A percentile compares a stretch with the other conserved stretches of the same genome.
Evolutionary conservation across 1,140 invertebrate genomes (phyloP).

Genomic region (Solenopsis fugax): DNA sequence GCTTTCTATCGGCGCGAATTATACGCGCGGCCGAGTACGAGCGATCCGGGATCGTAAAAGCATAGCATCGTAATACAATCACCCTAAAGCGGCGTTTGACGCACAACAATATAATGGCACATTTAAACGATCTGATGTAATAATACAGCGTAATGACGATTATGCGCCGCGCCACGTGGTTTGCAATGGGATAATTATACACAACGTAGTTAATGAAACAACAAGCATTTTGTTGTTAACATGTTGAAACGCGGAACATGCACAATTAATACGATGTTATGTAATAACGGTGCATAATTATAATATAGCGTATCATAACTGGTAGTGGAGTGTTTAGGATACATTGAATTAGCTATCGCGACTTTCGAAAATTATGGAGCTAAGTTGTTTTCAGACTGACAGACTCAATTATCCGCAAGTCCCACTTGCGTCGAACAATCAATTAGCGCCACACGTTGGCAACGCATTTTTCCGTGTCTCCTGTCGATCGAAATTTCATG

Average conservation of each 20-base stretch:
- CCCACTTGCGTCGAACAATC: conserved; percentile 33
- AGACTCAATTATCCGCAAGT: conserved; percentile 43
- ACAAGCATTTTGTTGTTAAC: conserved; percentile 11
- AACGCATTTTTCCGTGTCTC: conserved; percentile 36
- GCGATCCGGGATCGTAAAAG: conserved; percentile 35
- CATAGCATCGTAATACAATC: conserved; percentile 60
- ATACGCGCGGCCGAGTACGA: not conserved
- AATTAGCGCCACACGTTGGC: conserved; percentile 41
- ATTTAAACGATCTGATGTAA: conserved; percentile 50
- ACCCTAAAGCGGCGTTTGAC: conserved; percentile 42
- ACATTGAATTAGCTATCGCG: conserved; percentile 1
- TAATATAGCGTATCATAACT: not conserved
- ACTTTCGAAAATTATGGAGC: conserved; percentile 49
- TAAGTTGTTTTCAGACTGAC: conserved; percentile 33
- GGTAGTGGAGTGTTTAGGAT: not conserved
- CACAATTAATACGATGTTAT: conserved; percentile 10
- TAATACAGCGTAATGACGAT: conserved; percentile 56
- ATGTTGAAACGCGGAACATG: not conserved
- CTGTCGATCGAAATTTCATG: conserved; percentile 27
- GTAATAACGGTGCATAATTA: conserved; percentile 19
- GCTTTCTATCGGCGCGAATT: conserved; percentile 57
- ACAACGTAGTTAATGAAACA: conserved; percentile 36
- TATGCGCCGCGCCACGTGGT: not conserved
- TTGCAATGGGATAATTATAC: conserved; percentile 35
- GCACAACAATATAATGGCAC: conserved; percentile 47